phyloP scores from a whole-genome alignment of 2,797 vertebrate species.

The Hippopotamyrus pictus region DNA sequence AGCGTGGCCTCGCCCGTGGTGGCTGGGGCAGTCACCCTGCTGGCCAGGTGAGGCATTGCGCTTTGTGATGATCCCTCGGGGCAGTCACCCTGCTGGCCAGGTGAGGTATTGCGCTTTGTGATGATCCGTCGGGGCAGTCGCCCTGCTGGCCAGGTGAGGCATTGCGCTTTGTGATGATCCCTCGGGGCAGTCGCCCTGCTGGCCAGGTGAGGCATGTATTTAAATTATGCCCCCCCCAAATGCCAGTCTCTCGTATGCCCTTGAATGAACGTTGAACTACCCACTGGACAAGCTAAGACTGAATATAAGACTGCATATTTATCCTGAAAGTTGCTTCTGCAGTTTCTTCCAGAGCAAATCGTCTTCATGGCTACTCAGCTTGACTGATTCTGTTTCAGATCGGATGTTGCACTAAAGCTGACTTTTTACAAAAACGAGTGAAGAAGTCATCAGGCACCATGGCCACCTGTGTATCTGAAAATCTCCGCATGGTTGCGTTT shows the following conservation, averaged over 20 bases:
- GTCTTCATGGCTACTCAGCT: neutral
- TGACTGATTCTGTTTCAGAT: neutral
- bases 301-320: too few relatives aligned
- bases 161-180: neutral
- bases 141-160: constrained; percentile 83
- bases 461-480: neutral
- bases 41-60: constrained; percentile 75
- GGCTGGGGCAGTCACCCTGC: constrained; percentile 87
- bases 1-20: constrained; percentile 97
- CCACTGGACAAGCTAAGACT: too few relatives aligned
- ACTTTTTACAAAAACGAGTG: neutral
- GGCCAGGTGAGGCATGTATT: constrained; percentile 69
- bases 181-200: constrained; percentile 79
- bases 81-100: constrained; percentile 91
- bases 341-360: too few relatives aligned
- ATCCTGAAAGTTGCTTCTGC: too few relatives aligned
- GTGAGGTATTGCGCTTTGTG: constrained; percentile 47
- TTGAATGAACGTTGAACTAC: too few relatives aligned
- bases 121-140: constrained; percentile 70
- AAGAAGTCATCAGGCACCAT: neutral
- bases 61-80: constrained; percentile 42
- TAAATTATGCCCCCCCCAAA: too few relatives aligned
- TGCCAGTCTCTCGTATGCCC: too few relatives aligned
- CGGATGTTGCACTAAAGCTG: neutral
- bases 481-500: neutral